These are phyloP conservation scores for Corapipo altera DNA, from an alignment of 2,113 vertebrate genomes.

Conservation along the genomic window DNA sequence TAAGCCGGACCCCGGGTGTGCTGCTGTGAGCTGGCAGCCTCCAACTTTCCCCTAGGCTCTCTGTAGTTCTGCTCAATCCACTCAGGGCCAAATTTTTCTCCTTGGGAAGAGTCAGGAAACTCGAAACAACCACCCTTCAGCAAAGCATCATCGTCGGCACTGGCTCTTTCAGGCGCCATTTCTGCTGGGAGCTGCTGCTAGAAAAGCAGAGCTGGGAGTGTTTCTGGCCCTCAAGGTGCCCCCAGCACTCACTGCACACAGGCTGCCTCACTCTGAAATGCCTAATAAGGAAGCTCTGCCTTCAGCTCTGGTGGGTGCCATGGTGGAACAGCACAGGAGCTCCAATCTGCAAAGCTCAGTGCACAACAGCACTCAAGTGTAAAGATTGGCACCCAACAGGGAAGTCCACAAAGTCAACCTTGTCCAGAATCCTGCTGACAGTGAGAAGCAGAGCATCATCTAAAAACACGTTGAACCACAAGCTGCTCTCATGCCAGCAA, in stretches of 20 bases:
- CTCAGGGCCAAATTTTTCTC: background rate
- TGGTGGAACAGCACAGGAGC: fast-evolving
- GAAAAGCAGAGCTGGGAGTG: background rate
- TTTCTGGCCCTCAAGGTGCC: background rate
- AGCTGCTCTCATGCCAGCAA: background rate
- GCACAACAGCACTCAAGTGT: background rate
- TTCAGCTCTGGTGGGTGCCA: background rate
- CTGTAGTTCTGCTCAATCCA: background rate
- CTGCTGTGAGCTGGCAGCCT: background rate
- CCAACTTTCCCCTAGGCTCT: background rate
- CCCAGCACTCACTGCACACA: background rate
- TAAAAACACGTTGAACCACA: fast-evolving
- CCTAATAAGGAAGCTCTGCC: background rate
- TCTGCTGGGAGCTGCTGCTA: background rate
- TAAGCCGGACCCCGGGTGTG: background rate
- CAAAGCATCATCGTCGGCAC: fast-evolving
- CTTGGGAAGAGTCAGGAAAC: background rate
- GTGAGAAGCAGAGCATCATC: background rate
- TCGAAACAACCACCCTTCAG: fast-evolving
- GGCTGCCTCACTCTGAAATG: background rate
- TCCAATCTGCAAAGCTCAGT: background rate
- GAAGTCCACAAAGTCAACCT: background rate
- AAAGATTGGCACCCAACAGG: background rate
- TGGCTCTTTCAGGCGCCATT: background rate
- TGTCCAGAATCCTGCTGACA: background rate